Evolutionary conservation across 64 coral and sea anemone species (phyloP).

Genomic region (Platygyra sinensis): DNA sequence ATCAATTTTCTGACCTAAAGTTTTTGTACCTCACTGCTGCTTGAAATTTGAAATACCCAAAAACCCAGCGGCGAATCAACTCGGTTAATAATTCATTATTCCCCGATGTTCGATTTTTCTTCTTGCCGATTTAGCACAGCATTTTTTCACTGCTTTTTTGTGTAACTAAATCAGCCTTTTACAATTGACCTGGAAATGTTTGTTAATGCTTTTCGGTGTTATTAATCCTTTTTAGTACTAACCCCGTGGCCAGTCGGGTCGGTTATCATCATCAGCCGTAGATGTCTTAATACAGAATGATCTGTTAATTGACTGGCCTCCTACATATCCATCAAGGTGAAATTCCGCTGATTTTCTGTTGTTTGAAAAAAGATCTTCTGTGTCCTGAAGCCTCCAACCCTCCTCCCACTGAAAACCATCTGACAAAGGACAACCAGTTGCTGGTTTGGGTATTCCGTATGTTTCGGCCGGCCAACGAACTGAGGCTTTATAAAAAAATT

Average conservation of each 20-base stretch:
- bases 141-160: too few relatives aligned
- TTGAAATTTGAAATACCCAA: too few relatives aligned
- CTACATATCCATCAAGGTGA: slow-evolving; percentile 23
- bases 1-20: too few relatives aligned
- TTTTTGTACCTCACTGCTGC: too few relatives aligned
- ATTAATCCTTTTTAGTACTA: not conserved
- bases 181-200: too few relatives aligned
- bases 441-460: slow-evolving; percentile 47
- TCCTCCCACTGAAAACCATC: slow-evolving; percentile 27
- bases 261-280: not conserved
- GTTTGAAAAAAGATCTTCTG: not conserved
- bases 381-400: slow-evolving; percentile 54
- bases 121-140: too few relatives aligned
- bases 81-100: too few relatives aligned
- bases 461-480: not conserved
- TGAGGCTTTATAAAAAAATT: not conserved
- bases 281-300: slow-evolving; percentile 44
- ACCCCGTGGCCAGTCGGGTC: slow-evolving; percentile 9
- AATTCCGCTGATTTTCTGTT: slow-evolving; percentile 10
- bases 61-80: too few relatives aligned
- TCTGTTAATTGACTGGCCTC: not conserved
- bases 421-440: slow-evolving; percentile 17
- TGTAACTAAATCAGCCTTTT: too few relatives aligned
- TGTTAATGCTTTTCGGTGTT: too few relatives aligned
- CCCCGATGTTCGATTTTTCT: too few relatives aligned